Conservation (phyloP, 2,113 vertebrate species). For the Microtus richardsoni region DNA sequence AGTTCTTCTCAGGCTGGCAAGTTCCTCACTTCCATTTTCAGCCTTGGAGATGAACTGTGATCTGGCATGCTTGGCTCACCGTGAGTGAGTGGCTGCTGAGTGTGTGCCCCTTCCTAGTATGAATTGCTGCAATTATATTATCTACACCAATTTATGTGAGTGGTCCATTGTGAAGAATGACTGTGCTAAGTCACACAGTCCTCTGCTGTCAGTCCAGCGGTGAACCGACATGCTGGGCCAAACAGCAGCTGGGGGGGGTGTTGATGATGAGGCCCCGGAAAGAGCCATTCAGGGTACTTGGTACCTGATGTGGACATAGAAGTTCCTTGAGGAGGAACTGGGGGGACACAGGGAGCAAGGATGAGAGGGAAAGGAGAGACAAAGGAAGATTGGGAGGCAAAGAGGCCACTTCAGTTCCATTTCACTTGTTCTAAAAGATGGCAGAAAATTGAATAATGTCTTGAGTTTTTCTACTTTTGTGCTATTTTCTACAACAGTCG, state of each 20-base stretch:
- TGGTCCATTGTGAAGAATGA: background rate
- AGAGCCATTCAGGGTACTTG: background rate
- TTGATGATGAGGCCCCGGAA: background rate
- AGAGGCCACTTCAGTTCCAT: background rate
- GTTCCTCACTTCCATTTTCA: background rate
- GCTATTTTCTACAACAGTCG: background rate
- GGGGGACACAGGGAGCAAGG: fast-evolving
- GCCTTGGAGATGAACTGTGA: background rate
- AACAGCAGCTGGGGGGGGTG: background rate
- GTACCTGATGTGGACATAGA: background rate
- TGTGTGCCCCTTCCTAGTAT: background rate
- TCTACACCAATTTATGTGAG: background rate
- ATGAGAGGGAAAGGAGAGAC: background rate
- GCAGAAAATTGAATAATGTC: conserved; percentile 12
- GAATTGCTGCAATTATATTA: background rate
- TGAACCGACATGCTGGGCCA: background rate
- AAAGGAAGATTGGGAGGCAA: background rate
- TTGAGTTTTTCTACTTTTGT: background rate
- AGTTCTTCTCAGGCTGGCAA: background rate
- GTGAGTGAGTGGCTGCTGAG: background rate
- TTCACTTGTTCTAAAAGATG: background rate
- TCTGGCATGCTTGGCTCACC: background rate
- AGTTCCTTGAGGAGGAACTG: background rate
- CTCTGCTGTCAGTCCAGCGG: background rate
- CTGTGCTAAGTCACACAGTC: background rate